phyloP scores from a whole-genome alignment of 1,140 invertebrate species.

The Globodera ellingtonae region DNA sequence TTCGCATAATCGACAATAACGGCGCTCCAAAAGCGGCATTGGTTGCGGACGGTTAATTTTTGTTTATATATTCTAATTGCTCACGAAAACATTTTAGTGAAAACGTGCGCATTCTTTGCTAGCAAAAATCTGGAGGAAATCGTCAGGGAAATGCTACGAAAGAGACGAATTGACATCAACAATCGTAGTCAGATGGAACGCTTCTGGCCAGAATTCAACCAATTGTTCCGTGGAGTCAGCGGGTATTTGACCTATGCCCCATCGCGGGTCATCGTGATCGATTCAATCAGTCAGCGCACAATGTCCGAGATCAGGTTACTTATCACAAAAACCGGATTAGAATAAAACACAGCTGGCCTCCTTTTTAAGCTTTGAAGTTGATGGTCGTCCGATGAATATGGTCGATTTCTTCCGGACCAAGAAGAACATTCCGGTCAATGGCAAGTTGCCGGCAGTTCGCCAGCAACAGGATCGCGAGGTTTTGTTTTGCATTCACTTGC shows the following conservation, averaged over 20 bases:
- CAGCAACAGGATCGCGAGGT: slow-evolving; percentile 22
- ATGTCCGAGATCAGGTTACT: slow-evolving; percentile 19
- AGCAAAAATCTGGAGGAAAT: slow-evolving; percentile 21
- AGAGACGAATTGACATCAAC: not conserved
- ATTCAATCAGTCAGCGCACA: slow-evolving; percentile 14
- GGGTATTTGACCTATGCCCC: slow-evolving; percentile 34
- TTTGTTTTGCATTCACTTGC: not conserved
- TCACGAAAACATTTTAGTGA: slow-evolving; percentile 18
- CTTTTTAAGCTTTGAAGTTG: slow-evolving; percentile 21
- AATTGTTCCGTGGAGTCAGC: slow-evolving; percentile 28
- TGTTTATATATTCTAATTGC: not conserved
- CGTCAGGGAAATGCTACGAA: slow-evolving; percentile 22
- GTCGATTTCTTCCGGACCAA: slow-evolving; percentile 21
- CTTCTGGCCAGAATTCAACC: slow-evolving; percentile 14
- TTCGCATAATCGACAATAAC: slow-evolving; percentile 34
- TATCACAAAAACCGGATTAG: not conserved
- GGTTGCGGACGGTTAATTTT: slow-evolving; percentile 26
- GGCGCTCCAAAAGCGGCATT: slow-evolving; percentile 26
- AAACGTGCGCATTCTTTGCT: slow-evolving; percentile 33
- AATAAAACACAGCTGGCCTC: not conserved
- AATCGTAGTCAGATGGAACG: slow-evolving; percentile 4
- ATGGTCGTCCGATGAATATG: slow-evolving; percentile 19
- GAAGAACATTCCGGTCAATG: slow-evolving; percentile 24
- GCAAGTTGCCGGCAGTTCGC: slow-evolving; percentile 25
- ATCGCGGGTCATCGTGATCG: slow-evolving; percentile 32